Base-by-base conservation (phyloP, 2,888 invertebrate species). In the Napeogenes inachia region DNA sequence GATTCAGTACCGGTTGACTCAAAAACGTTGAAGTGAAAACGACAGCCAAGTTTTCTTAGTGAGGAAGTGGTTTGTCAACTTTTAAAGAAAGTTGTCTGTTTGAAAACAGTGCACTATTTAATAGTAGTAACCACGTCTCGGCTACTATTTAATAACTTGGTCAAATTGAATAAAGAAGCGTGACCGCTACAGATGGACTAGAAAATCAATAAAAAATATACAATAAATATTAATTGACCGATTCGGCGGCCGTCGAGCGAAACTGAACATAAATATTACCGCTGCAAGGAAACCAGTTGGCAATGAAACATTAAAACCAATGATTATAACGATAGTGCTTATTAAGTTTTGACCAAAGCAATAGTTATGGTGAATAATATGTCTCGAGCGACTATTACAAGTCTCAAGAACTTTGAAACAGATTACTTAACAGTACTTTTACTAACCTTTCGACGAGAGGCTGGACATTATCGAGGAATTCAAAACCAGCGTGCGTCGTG, bases 401-500 rank as follows among this genome's bases (percentile, higher is more conserved):
- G 13, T 47, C 4, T 21, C 13, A 21, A 47, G 35, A 35, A 4
- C 47, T 2, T 47, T 47, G 6, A 47, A 47, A 13, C n/a, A n/a
- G 6, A 21, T n/a, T 6, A 45, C 13, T 47, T 54, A 47, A 21
- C 21, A 21, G 13, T 54, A 56, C 5, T 50, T 54, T 46, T 35
- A 66, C 89, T 86, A 71, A 93, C 87, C 95, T 92, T 80, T 96
- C 94, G 78, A 97, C 88, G 74, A 98, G 90, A 65, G 97, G 96
- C 80, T 94, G 93, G 74, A 97, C 91, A 85, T 98, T 98, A 85
- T 97, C 96, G 77, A 98, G 92, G 89, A 97, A 98, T 72, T 97
- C 96, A 87, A 94, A 96, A 76, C 97, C 97, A 4, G 96, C 97
- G 83, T 98, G 98, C 13, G 98, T 98, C 45, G 97, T 97, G 78